Percentiles rank a stretch among this genome's conserved stretches.
Evolutionary conservation across 1,140 invertebrate genomes (phyloP).

Genomic region (Lasioglossum albipes): DNA sequence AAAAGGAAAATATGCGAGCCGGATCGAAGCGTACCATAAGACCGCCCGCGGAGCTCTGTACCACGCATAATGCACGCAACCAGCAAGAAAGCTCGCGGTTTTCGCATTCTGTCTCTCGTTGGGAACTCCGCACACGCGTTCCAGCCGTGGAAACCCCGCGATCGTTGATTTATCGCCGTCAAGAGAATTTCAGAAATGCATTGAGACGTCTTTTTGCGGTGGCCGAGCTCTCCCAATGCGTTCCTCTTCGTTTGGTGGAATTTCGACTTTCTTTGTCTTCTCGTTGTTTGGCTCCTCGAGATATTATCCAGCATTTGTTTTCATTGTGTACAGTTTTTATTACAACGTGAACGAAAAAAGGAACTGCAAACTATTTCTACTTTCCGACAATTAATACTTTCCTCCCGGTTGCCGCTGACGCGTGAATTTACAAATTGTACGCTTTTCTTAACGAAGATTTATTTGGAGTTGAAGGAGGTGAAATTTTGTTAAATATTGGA

Average conservation of each 20-base stretch:
- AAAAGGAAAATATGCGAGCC: background rate
- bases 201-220: background rate
- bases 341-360: too few relatives aligned
- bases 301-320: too few relatives aligned
- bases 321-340: too few relatives aligned
- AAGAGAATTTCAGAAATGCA: background rate
- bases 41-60: slow-evolving; percentile 13
- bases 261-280: too few relatives aligned
- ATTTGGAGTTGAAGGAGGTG: too few relatives aligned
- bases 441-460: too few relatives aligned
- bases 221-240: background rate
- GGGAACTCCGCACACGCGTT: background rate
- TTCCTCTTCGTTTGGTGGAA: background rate
- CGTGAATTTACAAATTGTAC: too few relatives aligned
- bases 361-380: too few relatives aligned
- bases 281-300: too few relatives aligned
- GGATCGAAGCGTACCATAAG: background rate
- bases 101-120: background rate
- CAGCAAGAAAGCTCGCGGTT: slow-evolving; percentile 20
- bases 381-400: too few relatives aligned
- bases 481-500: too few relatives aligned
- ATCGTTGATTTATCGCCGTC: slow-evolving; percentile 14
- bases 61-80: background rate
- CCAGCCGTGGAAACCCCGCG: background rate
- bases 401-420: too few relatives aligned